phyloP scores from a whole-genome alignment of 2,888 invertebrate species.

The Drosophila colorata region DNA sequence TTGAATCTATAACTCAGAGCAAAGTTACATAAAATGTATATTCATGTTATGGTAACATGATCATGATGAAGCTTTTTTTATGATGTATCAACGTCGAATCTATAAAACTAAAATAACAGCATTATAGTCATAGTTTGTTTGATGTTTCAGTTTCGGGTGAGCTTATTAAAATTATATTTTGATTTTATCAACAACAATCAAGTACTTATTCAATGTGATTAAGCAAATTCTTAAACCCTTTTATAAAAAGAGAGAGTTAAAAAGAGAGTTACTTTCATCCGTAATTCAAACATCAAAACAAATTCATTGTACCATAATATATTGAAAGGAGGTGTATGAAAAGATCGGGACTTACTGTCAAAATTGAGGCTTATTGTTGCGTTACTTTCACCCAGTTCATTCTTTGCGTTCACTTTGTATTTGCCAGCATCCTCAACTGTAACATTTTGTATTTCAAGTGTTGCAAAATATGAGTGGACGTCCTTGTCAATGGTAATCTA shows the following conservation, averaged over 20 bases:
- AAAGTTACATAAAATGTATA: background rate
- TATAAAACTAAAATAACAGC: background rate
- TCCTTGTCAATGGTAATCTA: slow-evolving; percentile 96
- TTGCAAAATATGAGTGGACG: slow-evolving; percentile 96
- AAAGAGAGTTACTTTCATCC: too few relatives aligned
- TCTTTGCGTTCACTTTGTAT: slow-evolving; percentile 98
- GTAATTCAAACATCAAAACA: background rate
- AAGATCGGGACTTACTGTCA: slow-evolving; percentile 94
- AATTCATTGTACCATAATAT: background rate
- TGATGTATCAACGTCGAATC: background rate
- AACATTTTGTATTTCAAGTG: slow-evolving; percentile 96
- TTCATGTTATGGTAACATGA: background rate
- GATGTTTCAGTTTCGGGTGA: background rate
- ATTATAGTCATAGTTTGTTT: background rate
- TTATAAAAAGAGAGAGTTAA: too few relatives aligned
- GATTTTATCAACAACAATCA: too few relatives aligned
- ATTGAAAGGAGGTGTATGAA: too few relatives aligned
- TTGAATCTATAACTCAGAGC: background rate
- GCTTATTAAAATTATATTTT: too few relatives aligned
- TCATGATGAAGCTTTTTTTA: background rate
- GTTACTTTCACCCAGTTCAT: slow-evolving; percentile 98
- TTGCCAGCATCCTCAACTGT: slow-evolving; percentile 99
- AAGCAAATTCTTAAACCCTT: too few relatives aligned
- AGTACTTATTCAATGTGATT: too few relatives aligned
- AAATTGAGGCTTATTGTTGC: slow-evolving; percentile 98